Evolutionary conservation across 2,888 invertebrate genomes (phyloP).

Genomic region (Chironomus tentans): DNA sequence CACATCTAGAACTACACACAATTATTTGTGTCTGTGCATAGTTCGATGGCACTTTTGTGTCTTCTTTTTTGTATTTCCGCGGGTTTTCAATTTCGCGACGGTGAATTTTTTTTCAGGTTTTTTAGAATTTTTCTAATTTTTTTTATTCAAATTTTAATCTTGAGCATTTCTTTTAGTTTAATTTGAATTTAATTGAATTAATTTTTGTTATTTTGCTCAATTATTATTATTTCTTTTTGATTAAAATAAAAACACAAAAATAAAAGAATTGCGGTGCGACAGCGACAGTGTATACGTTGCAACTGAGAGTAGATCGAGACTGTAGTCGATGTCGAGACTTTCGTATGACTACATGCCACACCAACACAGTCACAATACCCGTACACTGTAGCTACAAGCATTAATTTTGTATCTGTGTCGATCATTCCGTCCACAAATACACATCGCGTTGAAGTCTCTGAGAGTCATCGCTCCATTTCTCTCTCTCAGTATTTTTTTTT

Average conservation of each 20-base stretch:
- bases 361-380: too few relatives aligned
- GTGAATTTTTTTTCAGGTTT: not conserved
- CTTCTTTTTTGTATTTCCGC: not conserved
- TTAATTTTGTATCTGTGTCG: too few relatives aligned
- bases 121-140: not conserved
- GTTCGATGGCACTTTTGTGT: too few relatives aligned
- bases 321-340: not conserved
- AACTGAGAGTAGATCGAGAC: not conserved
- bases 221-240: not conserved
- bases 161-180: too few relatives aligned
- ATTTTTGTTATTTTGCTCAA: not conserved
- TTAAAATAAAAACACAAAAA: not conserved
- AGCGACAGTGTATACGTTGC: conserved; percentile 6
- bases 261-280: conserved; percentile 6
- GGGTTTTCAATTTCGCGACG: not conserved
- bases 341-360: not conserved
- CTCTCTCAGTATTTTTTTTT: not conserved
- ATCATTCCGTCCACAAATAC: too few relatives aligned
- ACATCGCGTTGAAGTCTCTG: not conserved
- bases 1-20: too few relatives aligned
- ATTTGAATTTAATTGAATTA: too few relatives aligned
- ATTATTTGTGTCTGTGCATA: too few relatives aligned
- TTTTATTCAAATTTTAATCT: not conserved
- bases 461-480: not conserved
- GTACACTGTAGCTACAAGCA: too few relatives aligned